Evolutionary conservation across 1,140 invertebrate genomes (phyloP).

Genomic region (Bradynema listronoti): DNA sequence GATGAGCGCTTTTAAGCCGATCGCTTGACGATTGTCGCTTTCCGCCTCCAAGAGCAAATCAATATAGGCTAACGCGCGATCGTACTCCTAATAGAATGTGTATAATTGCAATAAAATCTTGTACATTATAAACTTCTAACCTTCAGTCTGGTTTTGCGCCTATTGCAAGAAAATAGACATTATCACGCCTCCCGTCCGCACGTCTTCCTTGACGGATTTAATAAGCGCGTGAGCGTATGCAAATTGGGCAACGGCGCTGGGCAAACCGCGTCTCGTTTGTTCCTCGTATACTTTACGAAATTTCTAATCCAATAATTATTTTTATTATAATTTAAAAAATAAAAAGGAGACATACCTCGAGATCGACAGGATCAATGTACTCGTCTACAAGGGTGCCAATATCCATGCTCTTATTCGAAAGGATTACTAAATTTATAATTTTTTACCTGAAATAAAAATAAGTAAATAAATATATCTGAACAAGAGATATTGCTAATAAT

Average conservation of each 20-base stretch:
- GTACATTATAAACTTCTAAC: constrained; percentile 45
- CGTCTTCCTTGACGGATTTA: constrained; percentile 48
- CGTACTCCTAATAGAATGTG: constrained; percentile 68
- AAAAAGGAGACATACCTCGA: constrained; percentile 65
- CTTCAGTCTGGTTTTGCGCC: constrained; percentile 76
- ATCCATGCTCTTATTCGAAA: no score
- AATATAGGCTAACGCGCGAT: constrained; percentile 73
- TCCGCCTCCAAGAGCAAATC: constrained; percentile 76
- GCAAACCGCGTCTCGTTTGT: constrained; percentile 32
- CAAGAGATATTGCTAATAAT: no score
- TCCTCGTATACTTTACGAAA: constrained; percentile 39
- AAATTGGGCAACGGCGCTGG: constrained; percentile 43
- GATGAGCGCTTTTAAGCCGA: constrained; percentile 71
- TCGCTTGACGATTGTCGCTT: constrained; percentile 78
- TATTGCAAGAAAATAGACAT: constrained; percentile 84
- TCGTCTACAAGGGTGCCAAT: constrained; percentile 73
- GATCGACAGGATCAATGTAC: constrained; percentile 69
- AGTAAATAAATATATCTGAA: no score
- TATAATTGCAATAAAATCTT: constrained; percentile 14
- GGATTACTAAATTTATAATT: no score
- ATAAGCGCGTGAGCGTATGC: constrained; percentile 50
- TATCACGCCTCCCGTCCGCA: constrained; percentile 78
- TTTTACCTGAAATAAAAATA: no score
- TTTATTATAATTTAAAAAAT: constrained; percentile 3
- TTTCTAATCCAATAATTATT: constrained; percentile 29